A percentile compares a stretch with the other conserved stretches of the same genome.
Conservation (phyloP, 2,797 vertebrate species). For the Epinephelus malabaricus region DNA sequence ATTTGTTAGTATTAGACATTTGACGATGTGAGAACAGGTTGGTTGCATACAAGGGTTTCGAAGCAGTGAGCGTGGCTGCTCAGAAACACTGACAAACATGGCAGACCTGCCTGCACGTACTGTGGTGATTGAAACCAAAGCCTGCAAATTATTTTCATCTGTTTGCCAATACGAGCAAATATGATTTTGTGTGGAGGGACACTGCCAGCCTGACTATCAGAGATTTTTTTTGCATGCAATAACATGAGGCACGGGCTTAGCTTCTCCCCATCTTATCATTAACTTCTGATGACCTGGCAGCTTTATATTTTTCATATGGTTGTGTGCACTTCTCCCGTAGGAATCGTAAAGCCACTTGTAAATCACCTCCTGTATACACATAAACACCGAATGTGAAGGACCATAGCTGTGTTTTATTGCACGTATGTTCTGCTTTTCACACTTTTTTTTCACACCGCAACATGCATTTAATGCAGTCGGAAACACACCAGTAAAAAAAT, state of each 20-base stretch:
- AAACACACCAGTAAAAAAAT: conserved; percentile 21
- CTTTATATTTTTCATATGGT: background rate
- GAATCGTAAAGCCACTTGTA: background rate
- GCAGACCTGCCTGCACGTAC: background rate
- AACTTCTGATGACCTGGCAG: conserved; percentile 5
- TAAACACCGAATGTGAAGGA: background rate
- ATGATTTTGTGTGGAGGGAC: background rate
- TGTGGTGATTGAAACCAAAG: conserved; percentile 7
- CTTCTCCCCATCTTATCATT: background rate
- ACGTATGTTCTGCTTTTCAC: background rate
- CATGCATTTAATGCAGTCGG: conserved; percentile 17
- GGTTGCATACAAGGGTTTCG: background rate
- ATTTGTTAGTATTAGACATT: no score
- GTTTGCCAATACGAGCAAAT: conserved; percentile 1
- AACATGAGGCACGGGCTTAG: background rate
- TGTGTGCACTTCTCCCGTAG: background rate
- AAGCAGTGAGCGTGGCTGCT: background rate
- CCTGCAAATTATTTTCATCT: conserved; percentile 8
- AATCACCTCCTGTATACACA: background rate
- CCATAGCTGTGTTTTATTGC: background rate
- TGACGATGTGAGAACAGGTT: no score
- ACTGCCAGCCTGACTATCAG: background rate
- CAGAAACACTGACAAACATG: background rate
- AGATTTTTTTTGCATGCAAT: background rate
- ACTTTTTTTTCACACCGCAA: conserved; percentile 5